Evolutionary conservation across 2,797 vertebrate species (phyloP).

Genomic region (Bufotes viridis): DNA sequence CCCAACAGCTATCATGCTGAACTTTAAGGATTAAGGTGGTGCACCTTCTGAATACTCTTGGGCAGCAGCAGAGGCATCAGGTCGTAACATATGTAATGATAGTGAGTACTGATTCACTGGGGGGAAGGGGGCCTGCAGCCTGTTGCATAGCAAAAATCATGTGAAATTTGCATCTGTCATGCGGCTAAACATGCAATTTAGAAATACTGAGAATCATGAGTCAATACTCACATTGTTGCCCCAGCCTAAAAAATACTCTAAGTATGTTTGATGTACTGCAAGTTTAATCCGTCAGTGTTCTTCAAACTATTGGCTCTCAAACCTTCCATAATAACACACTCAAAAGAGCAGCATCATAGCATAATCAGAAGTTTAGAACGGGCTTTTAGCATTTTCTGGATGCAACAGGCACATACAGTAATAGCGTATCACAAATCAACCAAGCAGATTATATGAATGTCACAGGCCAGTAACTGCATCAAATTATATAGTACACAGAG

Average conservation of each 20-base stretch:
- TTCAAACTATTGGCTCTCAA: background rate
- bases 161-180: too few species aligned
- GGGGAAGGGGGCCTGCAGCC: too few species aligned
- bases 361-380: constrained; percentile 18
- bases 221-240: background rate
- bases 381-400: constrained; percentile 36
- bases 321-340: constrained; percentile 24
- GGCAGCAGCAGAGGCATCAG: too few species aligned
- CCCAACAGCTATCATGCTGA: too few species aligned
- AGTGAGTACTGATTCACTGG: too few species aligned
- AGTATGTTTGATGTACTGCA: background rate
- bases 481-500: constrained; percentile 29
- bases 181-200: too few species aligned
- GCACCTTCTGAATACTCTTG: too few species aligned
- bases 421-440: constrained; percentile 44
- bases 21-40: too few species aligned
- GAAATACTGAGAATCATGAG: background rate
- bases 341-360: constrained; percentile 38
- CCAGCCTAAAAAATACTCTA: background rate
- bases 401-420: constrained; percentile 42
- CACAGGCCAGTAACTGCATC: constrained; percentile 42
- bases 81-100: too few species aligned
- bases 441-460: constrained; percentile 53
- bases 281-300: background rate
- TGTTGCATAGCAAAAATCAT: too few species aligned